These are phyloP conservation scores for Dryococelus australis DNA, from an alignment of 2,888 invertebrate genomes.

Conservation along the genomic window DNA sequence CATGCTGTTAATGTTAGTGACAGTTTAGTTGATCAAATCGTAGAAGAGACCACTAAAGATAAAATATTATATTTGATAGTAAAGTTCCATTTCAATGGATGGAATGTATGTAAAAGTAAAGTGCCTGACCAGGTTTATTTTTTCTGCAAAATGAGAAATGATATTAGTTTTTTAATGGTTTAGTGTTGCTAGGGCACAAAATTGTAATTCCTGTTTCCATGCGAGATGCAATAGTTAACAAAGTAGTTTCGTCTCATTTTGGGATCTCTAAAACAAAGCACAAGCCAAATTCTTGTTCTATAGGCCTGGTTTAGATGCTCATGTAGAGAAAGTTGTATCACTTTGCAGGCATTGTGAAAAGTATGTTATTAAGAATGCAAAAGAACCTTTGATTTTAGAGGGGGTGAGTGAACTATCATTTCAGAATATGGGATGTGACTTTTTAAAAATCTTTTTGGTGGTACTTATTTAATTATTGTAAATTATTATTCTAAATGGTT, in stretches of 20 bases:
- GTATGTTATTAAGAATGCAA: background rate
- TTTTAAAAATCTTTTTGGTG: background rate
- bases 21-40: background rate
- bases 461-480: background rate
- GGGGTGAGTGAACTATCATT: too few relatives aligned
- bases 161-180: background rate
- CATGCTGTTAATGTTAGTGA: too few relatives aligned
- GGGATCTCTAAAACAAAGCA: background rate
- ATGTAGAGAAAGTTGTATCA: background rate
- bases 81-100: background rate
- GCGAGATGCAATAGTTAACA: background rate
- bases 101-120: background rate
- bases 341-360: background rate
- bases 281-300: background rate
- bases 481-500: too few relatives aligned
- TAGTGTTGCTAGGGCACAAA: background rate
- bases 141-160: background rate
- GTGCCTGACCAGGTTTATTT: background rate
- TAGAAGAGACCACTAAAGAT: background rate
- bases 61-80: background rate
- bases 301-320: background rate
- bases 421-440: background rate
- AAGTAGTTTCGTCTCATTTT: background rate
- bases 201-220: background rate
- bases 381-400: background rate